Evolutionary conservation across 2,888 invertebrate genomes (phyloP), one percentile per base, ranked within the genome.

Genomic region (Polydrusus cervinus): DNA sequence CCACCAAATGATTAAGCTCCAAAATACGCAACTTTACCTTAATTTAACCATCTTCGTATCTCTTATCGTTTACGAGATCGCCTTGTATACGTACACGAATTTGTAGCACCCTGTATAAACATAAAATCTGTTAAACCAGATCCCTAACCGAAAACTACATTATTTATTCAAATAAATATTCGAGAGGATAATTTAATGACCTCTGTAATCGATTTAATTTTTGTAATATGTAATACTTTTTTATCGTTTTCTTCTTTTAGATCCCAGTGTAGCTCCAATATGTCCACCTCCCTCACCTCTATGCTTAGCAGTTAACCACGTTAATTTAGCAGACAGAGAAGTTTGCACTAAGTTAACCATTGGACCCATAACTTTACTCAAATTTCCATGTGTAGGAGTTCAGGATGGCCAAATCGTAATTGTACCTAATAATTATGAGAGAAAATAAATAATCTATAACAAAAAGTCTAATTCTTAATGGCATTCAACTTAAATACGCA

Each of bases 291-390:
- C 68, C 47, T 38, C 78, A 60, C 77, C 76, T 62, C 16, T 80
- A 14, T 80, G 80, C 65, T 69, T 80, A 30, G 62, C 78, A n/a
- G 68, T 81, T 20, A 81, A 81, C 34, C 79, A 81, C 49, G 79
- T 81, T 8, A 75, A 81, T 66, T 25, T 80, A 34, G 60, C 74
- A 49, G 71, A 75, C 55, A 77, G 76, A 38, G 70, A 80, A 77
- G 71, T 80, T 53, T 81, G 81, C 60, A 74, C 78, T 9, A 81
- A 81, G 67, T 53, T 81, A 51, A 75, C 79, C 60, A 16, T 72
- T 25, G 49, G 75, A 53, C 60, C 78, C 10, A 43, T 80, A 30
- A 80, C 80, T 10, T 62, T 81, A 40, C 18, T 79, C 6, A 81
- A 79, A 68, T 80, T 81, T 70, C 80, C 81, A 5, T 81, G 81